These are phyloP conservation scores for Nomada hirtipes DNA, from an alignment of 2,888 invertebrate species.

Conservation along the genomic window DNA sequence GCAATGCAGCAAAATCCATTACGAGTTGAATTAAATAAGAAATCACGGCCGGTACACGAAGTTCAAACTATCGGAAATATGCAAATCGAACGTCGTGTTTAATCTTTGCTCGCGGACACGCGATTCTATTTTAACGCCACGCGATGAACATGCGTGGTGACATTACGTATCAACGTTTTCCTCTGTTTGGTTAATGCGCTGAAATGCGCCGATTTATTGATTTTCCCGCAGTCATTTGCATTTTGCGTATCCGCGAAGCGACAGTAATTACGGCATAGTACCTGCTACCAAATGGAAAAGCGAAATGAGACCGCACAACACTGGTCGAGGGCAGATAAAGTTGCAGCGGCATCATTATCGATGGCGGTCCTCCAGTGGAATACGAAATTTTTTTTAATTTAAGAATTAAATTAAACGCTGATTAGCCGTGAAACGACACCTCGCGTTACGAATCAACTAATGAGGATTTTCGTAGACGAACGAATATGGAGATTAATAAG, in stretches of 20 bases:
- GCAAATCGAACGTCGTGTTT: not conserved
- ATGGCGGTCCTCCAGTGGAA: not conserved
- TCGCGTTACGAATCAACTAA: no score
- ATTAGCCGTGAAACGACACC: no score
- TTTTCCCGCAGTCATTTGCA: conserved; percentile 36
- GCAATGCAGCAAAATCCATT: no score
- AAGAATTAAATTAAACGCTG: no score
- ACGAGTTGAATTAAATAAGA: not conserved
- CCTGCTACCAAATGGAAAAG: not conserved
- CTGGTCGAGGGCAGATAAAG: not conserved
- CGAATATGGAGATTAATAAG: no score
- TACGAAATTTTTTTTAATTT: no score
- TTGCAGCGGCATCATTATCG: not conserved
- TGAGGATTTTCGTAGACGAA: no score
- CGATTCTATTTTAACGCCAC: not conserved
- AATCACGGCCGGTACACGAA: not conserved
- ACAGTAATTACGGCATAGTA: conserved; percentile 27
- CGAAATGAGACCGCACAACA: conserved; percentile 7
- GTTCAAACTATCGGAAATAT: not conserved
- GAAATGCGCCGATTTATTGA: conserved; percentile 44
- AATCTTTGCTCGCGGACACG: not conserved
- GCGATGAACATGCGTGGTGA: conserved; percentile 6
- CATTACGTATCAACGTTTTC: conserved; percentile 27
- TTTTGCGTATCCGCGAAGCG: conserved; percentile 16
- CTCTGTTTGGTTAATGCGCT: conserved; percentile 34